Evolutionary conservation across 2,888 invertebrate genomes (phyloP).

Genomic region (Arrhopalites spinosus): DNA sequence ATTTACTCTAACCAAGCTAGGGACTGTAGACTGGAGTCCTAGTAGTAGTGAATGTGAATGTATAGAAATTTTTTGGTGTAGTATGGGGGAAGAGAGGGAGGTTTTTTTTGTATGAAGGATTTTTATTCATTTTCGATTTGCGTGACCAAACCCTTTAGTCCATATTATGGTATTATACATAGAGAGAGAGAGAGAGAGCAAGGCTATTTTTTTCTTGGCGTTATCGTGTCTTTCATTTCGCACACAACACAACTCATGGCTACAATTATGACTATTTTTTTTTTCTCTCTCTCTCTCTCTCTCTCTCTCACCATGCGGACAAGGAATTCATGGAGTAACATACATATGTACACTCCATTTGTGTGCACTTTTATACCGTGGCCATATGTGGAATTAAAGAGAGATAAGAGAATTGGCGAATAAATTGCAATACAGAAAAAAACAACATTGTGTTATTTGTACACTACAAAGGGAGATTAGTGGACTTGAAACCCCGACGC

Average conservation of each 20-base stretch:
- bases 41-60: too few species aligned
- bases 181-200: not conserved
- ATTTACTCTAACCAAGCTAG: too few species aligned
- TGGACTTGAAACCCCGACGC: not conserved
- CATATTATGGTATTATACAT: not conserved
- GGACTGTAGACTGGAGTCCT: too few species aligned
- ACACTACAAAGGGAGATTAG: not conserved
- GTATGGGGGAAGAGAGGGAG: too few species aligned
- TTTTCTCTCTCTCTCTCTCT: not conserved
- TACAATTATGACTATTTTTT: not conserved
- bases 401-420: constrained; percentile 7
- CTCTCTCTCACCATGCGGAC: too few species aligned
- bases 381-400: too few species aligned
- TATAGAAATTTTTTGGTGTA: not conserved
- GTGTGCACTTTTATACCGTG: too few species aligned
- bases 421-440: not conserved
- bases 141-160: not conserved
- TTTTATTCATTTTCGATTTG: not conserved
- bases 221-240: constrained; percentile 7
- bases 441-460: too few species aligned
- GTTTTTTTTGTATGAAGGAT: not conserved
- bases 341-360: not conserved
- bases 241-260: not conserved
- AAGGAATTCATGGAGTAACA: too few species aligned
- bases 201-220: not conserved